A percentile compares a stretch with the other conserved stretches of the same genome.
These are phyloP conservation scores for Amphiprion ocellaris DNA, from an alignment of 2,113 vertebrate species.

Conservation along the genomic window DNA sequence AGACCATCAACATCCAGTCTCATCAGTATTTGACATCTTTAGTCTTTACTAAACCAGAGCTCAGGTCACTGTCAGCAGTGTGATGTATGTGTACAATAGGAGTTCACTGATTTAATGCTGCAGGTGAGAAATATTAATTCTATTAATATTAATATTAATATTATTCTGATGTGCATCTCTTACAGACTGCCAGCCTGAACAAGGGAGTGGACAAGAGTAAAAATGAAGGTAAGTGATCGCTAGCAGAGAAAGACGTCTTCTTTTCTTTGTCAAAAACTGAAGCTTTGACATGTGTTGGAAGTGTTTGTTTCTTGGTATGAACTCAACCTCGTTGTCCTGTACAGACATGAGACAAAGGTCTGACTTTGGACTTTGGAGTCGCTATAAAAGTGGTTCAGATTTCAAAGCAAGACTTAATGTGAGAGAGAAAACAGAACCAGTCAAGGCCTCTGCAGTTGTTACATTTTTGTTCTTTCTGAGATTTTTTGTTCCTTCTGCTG, in stretches of 20 bases:
- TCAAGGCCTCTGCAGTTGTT: not conserved
- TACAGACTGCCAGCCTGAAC: conserved; percentile 80
- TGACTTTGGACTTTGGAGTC: conserved; percentile 52
- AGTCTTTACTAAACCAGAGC: no score
- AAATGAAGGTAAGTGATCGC: conserved; percentile 80
- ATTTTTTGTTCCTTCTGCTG: no score
- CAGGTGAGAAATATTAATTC: not conserved
- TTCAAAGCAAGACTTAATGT: conserved; percentile 5
- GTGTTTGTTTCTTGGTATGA: not conserved
- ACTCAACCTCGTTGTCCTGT: not conserved
- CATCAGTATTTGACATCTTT: no score
- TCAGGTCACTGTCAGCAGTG: no score
- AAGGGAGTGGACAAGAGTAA: conserved; percentile 76
- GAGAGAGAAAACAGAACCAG: not conserved
- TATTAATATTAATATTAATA: no score
- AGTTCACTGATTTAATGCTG: no score
- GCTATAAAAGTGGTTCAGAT: conserved; percentile 25
- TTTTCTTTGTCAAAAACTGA: no score
- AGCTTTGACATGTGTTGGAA: no score
- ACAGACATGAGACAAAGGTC: conserved; percentile 21
- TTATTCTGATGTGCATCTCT: conserved; percentile 27
- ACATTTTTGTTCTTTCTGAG: no score
- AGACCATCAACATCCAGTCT: no score
- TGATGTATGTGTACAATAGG: no score
- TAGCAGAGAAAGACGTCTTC: no score